These are phyloP conservation scores for Platyscapa corneri DNA, from an alignment of 1,140 invertebrate species.

Conservation along the genomic window DNA sequence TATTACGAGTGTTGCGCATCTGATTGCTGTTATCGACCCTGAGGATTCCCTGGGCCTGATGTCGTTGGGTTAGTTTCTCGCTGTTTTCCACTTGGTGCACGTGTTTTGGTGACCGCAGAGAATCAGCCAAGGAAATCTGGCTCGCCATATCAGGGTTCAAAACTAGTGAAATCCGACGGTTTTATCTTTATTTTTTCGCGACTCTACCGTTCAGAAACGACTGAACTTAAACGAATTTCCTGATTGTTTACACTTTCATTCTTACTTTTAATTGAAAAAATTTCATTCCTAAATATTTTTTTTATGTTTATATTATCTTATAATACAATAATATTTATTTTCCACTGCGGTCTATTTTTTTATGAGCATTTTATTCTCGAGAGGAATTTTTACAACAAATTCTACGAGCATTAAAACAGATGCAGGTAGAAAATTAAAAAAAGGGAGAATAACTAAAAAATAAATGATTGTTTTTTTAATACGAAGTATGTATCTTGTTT, in stretches of 20 bases:
- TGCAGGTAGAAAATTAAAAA: neutral
- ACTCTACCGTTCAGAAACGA: neutral
- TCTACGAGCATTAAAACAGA: neutral
- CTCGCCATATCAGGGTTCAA: neutral
- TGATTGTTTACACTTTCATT: no score
- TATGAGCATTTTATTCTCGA: neutral
- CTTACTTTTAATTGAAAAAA: no score
- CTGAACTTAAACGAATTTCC: neutral
- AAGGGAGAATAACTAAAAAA: neutral
- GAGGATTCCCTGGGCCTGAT: conserved; percentile 39
- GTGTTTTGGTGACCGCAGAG: neutral
- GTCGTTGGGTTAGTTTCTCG: neutral
- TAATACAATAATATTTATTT: neutral
- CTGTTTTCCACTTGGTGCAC: neutral
- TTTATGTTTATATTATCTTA: no score
- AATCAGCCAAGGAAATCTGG: conserved; percentile 7
- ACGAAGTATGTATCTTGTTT: neutral
- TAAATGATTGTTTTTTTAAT: neutral
- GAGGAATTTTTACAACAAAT: conserved; percentile 8
- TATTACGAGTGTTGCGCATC: conserved; percentile 11
- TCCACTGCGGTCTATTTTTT: neutral
- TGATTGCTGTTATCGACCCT: conserved; percentile 19
- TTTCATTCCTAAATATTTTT: no score
- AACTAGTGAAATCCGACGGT: neutral
- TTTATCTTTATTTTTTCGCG: neutral